Conservation (phyloP, 1,140 invertebrate species). For the Pogonognathellus flavescens region DNA sequence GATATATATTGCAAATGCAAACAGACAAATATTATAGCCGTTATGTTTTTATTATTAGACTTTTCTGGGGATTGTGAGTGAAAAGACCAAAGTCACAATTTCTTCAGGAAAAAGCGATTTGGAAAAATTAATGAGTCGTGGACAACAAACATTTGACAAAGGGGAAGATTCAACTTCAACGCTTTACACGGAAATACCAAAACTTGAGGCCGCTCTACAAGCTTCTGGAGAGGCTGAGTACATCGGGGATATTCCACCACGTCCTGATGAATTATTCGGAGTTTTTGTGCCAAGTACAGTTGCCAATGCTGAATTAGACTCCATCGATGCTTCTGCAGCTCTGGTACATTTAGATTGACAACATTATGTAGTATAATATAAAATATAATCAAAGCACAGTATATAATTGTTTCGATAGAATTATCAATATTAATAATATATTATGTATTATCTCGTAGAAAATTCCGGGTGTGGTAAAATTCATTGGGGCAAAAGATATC, state of each 20-base stretch:
- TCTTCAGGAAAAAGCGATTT: conserved; percentile 63
- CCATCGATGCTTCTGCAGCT: conserved; percentile 68
- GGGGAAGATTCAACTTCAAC: conserved; percentile 20
- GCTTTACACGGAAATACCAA: conserved; percentile 69
- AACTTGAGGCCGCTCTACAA: conserved; percentile 68
- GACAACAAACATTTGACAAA: conserved; percentile 70
- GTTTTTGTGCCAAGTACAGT: conserved; percentile 70
- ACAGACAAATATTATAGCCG: too few species aligned
- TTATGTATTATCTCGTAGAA: not conserved
- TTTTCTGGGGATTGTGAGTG: not conserved
- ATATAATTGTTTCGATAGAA: too few species aligned
- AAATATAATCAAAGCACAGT: too few species aligned
- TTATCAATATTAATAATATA: too few species aligned
- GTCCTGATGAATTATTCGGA: conserved; percentile 70
- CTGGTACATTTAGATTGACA: conserved; percentile 61
- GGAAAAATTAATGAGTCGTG: conserved; percentile 67
- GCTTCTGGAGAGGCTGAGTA: conserved; percentile 70
- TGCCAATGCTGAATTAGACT: conserved; percentile 68
- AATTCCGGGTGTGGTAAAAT: conserved; percentile 69
- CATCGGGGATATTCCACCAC: conserved; percentile 70
- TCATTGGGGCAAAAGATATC: conserved; percentile 70
- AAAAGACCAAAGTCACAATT: not conserved
- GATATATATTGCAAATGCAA: too few species aligned
- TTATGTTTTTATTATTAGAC: too few species aligned
- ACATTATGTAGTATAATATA: too few species aligned